Base-by-base conservation (phyloP, 2,113 vertebrate genomes). In the Passer domesticus region DNA sequence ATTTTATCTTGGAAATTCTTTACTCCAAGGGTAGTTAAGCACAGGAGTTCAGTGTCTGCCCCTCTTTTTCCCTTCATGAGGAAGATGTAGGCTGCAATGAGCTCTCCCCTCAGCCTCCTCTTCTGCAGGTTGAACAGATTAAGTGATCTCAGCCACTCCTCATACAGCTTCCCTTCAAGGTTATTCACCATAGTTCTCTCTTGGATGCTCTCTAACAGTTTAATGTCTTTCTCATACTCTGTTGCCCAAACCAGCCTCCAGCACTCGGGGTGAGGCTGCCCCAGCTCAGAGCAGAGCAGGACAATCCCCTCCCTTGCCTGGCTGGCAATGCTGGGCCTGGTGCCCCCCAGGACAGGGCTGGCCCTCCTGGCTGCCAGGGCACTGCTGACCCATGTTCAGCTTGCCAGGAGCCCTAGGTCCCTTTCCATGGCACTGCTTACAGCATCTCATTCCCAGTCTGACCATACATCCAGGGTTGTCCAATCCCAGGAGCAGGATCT, bases 181-280 rank as follows among this genome's bases (percentile, higher is more conserved):
- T 13, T 20, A 7, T 55, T 63, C 28, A 70, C 10, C 15, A 78
- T 21, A 3, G 25, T 1, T 8, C 21, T 67, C 21, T 25, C n/a
- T 49, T 67, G 9, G 6, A 35, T 2, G 4, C 8, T 59, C 25
- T 41, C 7, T 35, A 50, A 56, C 1, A 50, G 6, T 49, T 67
- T 11, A 5, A 30, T 43, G 1, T 43, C 15, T n/a, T 46, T 74
- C 19, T 67, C 5, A 67, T 2, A 11, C 6, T 58, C 8, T 24
- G 4, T 1, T 1, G 0, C 43, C 50, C 30, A 66, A 6, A 74
- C 0, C 23, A 0, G 28, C 10, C 14, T 33, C 19, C 23, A 41
- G 35, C 13, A 13, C n/a, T 9, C 0, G 4, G 41, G 28, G 5
- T 39, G 68, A 63, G 49, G 41, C 59, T 0, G 3, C 28, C n/a